These are phyloP conservation scores for Thaumetopoea pityocampa DNA, from an alignment of 1,140 invertebrate genomes.

Conservation along the genomic window DNA sequence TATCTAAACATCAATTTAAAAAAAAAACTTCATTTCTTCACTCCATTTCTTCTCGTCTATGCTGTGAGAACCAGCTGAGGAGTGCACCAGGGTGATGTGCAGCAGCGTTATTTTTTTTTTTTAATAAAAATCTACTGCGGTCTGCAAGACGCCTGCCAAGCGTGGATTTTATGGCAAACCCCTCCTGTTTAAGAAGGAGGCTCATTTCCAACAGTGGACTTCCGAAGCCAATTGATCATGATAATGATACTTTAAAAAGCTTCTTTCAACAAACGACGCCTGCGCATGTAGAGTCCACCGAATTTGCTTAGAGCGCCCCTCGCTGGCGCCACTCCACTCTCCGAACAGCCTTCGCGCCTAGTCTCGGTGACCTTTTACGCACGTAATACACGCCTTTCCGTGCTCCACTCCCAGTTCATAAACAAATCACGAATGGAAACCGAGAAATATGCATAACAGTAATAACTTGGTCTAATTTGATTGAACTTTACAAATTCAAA, in stretches of 20 bases:
- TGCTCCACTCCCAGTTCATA: conserved; percentile 45
- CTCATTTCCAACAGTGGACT: too few species aligned
- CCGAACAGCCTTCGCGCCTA: conserved; percentile 70
- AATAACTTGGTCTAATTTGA: conserved; percentile 1
- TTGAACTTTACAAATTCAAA: neutral
- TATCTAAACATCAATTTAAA: too few species aligned
- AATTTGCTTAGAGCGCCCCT: conserved; percentile 57
- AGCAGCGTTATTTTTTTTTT: too few species aligned
- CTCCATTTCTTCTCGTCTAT: too few species aligned
- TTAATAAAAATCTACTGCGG: too few species aligned
- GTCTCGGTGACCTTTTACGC: conserved; percentile 72
- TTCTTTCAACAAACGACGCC: conserved; percentile 11
- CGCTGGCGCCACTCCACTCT: conserved; percentile 67
- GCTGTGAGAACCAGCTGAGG: too few species aligned
- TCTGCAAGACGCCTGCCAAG: too few species aligned
- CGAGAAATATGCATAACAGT: conserved; percentile 16
- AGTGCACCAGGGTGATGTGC: too few species aligned
- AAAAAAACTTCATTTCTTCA: too few species aligned
- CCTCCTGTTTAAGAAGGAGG: too few species aligned
- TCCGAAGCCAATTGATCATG: too few species aligned
- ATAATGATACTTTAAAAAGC: conserved; percentile 11
- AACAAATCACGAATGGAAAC: conserved; percentile 26
- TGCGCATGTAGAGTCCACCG: conserved; percentile 42
- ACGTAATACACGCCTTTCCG: conserved; percentile 45
- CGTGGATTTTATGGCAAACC: too few species aligned